These are phyloP conservation scores for Gambelia wislizenii DNA, from an alignment of 2,797 vertebrate species.

Conservation along the genomic window DNA sequence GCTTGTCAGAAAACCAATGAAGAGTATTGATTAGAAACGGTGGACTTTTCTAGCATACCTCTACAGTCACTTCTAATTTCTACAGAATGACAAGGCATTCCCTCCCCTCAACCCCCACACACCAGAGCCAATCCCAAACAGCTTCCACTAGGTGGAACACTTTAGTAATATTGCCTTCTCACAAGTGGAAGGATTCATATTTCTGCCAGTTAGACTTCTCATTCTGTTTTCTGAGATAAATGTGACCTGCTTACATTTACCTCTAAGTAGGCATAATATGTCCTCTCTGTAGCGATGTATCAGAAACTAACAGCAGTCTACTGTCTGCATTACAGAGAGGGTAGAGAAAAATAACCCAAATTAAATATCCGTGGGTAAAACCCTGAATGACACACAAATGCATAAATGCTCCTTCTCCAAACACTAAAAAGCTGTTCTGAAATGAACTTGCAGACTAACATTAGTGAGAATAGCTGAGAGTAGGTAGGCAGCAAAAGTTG, in stretches of 20 bases:
- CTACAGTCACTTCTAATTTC: not conserved
- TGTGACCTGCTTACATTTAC: not conserved
- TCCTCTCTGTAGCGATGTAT: not conserved
- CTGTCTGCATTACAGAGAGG: not conserved
- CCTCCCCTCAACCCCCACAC: too few relatives aligned
- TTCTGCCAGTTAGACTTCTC: not conserved
- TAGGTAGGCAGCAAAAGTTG: not conserved
- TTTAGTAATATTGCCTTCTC: slow-evolving; percentile 24
- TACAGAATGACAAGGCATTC: not conserved
- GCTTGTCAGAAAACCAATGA: not conserved
- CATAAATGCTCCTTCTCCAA: not conserved
- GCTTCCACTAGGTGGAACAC: slow-evolving; percentile 71
- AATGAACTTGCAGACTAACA: not conserved
- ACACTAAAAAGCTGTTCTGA: not conserved
- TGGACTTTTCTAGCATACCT: not conserved
- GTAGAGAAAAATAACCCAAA: not conserved
- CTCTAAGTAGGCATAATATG: not conserved
- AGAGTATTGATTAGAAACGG: not conserved
- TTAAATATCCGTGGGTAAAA: not conserved
- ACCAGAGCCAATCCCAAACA: fast-evolving
- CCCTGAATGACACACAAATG: not conserved
- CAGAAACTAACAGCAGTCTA: not conserved
- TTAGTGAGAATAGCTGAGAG: not conserved
- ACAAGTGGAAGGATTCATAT: not conserved
- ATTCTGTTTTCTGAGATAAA: not conserved